Percentiles rank a stretch among this genome's conserved stretches.
These are phyloP conservation scores for Calcarius ornatus DNA, from an alignment of 2,113 vertebrate species.

Conservation along the genomic window DNA sequence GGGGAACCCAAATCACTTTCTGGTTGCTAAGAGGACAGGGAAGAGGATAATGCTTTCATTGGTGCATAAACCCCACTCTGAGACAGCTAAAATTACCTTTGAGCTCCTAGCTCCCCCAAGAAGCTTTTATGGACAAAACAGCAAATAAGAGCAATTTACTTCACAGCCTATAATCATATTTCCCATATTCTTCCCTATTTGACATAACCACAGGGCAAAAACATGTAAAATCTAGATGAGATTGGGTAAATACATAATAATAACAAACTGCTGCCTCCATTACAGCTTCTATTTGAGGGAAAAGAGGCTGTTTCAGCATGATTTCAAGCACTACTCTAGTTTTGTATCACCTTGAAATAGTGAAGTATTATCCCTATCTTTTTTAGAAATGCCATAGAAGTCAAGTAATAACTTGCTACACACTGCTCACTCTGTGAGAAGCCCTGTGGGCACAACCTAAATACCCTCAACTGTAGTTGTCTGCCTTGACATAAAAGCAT, in stretches of 20 bases:
- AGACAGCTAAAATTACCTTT: neutral
- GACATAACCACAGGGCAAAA: neutral
- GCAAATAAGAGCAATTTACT: conserved; percentile 31
- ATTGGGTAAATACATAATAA: neutral
- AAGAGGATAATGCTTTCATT: neutral
- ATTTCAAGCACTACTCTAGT: neutral
- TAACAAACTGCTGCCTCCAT: neutral
- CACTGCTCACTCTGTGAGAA: neutral
- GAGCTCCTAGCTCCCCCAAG: neutral
- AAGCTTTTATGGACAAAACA: neutral
- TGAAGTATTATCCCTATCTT: neutral
- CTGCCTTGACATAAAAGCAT: conserved; percentile 21
- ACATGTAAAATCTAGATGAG: neutral
- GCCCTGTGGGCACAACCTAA: conserved; percentile 20
- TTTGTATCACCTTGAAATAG: neutral
- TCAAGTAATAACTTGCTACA: conserved; percentile 17
- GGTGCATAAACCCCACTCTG: neutral
- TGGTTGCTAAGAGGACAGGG: neutral
- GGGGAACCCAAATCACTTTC: neutral
- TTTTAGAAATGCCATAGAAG: neutral
- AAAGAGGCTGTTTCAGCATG: neutral
- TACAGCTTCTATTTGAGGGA: neutral
- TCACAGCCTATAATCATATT: neutral
- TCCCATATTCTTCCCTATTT: neutral
- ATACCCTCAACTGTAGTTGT: neutral